Evolutionary conservation across 2,888 invertebrate genomes (phyloP).

Genomic region (Drosophila kanekoi): DNA sequence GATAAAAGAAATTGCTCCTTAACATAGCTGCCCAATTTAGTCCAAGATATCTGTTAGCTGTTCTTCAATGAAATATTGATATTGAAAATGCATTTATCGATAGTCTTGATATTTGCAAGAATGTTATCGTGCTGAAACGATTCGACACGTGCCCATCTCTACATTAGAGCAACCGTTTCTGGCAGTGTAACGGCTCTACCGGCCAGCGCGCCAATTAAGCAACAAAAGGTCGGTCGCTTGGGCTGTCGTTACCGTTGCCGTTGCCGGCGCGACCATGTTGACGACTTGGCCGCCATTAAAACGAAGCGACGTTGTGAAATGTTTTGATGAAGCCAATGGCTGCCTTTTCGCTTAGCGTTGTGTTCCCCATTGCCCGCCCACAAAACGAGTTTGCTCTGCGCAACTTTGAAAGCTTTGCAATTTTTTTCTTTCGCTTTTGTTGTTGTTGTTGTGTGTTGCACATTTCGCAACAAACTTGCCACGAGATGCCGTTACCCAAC

Average conservation of each 20-base stretch:
- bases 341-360: constrained; percentile 18
- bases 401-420: constrained; percentile 40
- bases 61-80: too few species aligned
- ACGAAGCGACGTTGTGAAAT: constrained; percentile 63
- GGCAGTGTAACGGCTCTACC: constrained; percentile 19
- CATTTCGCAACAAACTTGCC: constrained; percentile 68
- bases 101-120: background rate
- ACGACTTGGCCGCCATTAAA: constrained; percentile 68
- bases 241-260: constrained; percentile 28
- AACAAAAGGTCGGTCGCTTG: constrained; percentile 62
- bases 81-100: background rate
- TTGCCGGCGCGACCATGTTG: constrained; percentile 24
- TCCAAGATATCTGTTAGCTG: too few species aligned
- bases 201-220: constrained; percentile 73
- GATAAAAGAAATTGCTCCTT: too few species aligned
- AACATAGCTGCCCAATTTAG: too few species aligned
- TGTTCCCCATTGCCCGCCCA: background rate
- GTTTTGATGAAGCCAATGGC: constrained; percentile 67
- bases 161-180: constrained; percentile 7
- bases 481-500: constrained; percentile 24
- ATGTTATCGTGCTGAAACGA: background rate
- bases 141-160: constrained; percentile 1
- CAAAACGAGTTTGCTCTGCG: constrained; percentile 36
- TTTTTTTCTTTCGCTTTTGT: constrained; percentile 8
- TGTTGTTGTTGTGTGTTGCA: constrained; percentile 48